Evolutionary conservation across 2,113 vertebrate species (phyloP), one percentile per base, ranked within the genome.

Genomic region (Proterorhinus semilunaris): DNA sequence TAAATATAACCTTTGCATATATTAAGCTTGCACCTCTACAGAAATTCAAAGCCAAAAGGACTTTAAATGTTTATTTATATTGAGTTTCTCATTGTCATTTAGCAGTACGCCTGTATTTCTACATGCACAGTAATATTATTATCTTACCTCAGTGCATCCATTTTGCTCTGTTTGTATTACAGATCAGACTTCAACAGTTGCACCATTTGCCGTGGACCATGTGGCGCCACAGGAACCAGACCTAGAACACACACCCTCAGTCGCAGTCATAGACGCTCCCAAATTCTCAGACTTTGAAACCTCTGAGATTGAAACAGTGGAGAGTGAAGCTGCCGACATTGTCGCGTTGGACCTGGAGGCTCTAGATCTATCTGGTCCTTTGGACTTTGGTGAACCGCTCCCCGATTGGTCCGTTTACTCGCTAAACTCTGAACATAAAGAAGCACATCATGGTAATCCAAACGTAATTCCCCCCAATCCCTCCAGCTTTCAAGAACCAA

Each of bases 251-350:
- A 71, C 69, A 42, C 65, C 65, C 17, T 1, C 71, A 54, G 69
- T 58, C 48, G 51, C 78, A 27, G 67, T 74, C 3, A 79, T 91
- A 7, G 77, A 79, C 0, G 76, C 81, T 68, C 89, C 89, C 0
- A 81, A 90, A 47, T 88, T 90, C 61, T 82, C 89, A 17, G 89
- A 92, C 63, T 88, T 92, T 81, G 82, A 87, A 11, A 80, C 17
- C 65, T 72, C 69, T 1, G 88, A 86, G 15, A 62, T 82, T 3
- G 89, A 87, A 72, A 55, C 68, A 0, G 51, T 65, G 10, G 81
- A 77, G 27, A 36, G 51, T 10, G 76, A 76, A 27, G 69, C 46
- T 42, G 82, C 89, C n/a, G 81, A 88, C 73, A 59, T 91, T 10
- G 55, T 68, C 13, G 51, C 82, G 0, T 71, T 90, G 6, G 87